Percentiles rank a stretch among this genome's conserved stretches.
These are phyloP conservation scores for Tenthredo amoena DNA, from an alignment of 2,888 invertebrate genomes.

Conservation along the genomic window DNA sequence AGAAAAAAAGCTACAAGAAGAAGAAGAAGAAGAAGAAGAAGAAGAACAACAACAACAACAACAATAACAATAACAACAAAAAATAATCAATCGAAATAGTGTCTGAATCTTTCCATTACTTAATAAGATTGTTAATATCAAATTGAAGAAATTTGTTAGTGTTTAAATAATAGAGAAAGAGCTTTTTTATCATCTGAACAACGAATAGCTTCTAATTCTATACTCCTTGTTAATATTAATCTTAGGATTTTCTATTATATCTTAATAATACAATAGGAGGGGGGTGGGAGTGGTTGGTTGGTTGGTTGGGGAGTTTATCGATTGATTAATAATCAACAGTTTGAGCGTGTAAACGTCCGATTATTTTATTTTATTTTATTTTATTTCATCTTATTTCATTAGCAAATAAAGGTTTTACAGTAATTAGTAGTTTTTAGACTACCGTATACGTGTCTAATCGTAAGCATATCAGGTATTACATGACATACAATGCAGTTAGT, in stretches of 20 bases:
- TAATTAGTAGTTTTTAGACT: neutral
- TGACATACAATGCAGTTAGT: neutral
- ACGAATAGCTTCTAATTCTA: neutral
- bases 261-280: neutral
- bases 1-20: neutral
- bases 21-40: neutral
- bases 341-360: slow-evolving; percentile 36
- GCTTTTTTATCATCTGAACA: neutral
- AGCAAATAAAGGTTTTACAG: slow-evolving; percentile 34
- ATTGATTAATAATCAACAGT: neutral
- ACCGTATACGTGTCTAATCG: neutral
- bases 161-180: neutral
- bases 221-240: neutral
- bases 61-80: neutral
- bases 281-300: neutral
- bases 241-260: neutral
- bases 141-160: neutral
- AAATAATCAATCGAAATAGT: neutral
- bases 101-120: neutral
- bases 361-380: neutral
- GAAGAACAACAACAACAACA: neutral
- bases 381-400: no score
- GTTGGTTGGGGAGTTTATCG: neutral
- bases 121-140: neutral
- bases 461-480: slow-evolving; percentile 2